These are phyloP conservation scores for Knipowitschia caucasica DNA, from an alignment of 2,797 vertebrate species.

Conservation along the genomic window DNA sequence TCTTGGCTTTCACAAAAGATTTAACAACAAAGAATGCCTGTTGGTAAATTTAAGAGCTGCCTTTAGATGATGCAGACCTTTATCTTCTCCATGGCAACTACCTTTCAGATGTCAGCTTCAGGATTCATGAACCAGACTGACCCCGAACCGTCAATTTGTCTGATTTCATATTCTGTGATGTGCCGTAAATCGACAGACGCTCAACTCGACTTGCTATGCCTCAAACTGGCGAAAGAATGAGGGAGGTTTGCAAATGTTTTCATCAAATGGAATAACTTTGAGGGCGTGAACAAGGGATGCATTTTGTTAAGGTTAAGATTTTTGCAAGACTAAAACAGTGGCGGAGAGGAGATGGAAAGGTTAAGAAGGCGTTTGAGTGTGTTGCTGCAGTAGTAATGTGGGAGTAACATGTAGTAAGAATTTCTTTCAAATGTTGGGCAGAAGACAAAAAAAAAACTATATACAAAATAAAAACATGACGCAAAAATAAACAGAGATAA, in stretches of 20 bases:
- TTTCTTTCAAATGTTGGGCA: no score
- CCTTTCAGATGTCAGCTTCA: slow-evolving; percentile 12
- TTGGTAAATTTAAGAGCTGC: slow-evolving; percentile 8
- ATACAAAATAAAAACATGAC: no score
- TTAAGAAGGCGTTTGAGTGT: neutral
- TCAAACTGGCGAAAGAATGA: neutral
- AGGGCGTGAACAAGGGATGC: neutral
- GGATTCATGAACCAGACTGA: slow-evolving; percentile 17
- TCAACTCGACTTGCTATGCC: neutral
- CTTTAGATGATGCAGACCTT: slow-evolving; percentile 6
- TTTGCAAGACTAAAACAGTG: neutral
- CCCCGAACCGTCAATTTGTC: slow-evolving; percentile 16
- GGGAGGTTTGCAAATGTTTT: neutral
- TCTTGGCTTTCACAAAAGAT: slow-evolving; percentile 18
- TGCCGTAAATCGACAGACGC: neutral
- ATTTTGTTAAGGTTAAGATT: neutral
- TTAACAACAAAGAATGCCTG: slow-evolving; percentile 3
- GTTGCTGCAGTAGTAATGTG: neutral
- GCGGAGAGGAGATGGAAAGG: neutral
- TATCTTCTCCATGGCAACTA: slow-evolving; percentile 26
- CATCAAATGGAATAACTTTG: neutral
- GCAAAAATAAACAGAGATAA: no score
- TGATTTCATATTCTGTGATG: slow-evolving; percentile 6
- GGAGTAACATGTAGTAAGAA: no score
- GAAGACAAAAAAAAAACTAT: no score